A percentile compares a stretch with the other conserved stretches of the same genome.
These are phyloP conservation scores for Gallinago nigripennis DNA, from an alignment of 2,797 vertebrate genomes.

Conservation along the genomic window DNA sequence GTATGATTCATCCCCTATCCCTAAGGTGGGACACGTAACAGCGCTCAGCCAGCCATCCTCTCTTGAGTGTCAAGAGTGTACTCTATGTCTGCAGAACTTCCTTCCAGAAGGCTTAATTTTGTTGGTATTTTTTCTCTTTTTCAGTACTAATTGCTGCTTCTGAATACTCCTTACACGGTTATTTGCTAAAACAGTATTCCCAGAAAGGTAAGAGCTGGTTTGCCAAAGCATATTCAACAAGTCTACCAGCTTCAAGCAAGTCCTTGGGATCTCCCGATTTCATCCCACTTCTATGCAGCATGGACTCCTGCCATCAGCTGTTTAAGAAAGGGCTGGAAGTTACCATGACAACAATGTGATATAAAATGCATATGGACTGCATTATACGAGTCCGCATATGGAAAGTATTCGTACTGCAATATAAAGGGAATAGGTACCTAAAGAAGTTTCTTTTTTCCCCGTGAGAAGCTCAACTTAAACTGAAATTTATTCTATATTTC, in stretches of 20 bases:
- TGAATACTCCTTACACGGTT: neutral
- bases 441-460: neutral
- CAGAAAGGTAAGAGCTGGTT: neutral
- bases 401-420: constrained; percentile 1
- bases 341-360: constrained; percentile 1
- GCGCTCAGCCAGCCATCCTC: neutral
- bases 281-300: neutral
- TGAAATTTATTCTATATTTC: neutral
- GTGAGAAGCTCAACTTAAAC: neutral
- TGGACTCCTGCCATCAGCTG: constrained; percentile 22
- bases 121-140: neutral
- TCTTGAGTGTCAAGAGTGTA: neutral
- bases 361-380: constrained; percentile 16
- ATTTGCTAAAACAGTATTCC: neutral
- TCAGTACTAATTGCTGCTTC: neutral
- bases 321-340: constrained; percentile 7
- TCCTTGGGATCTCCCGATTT: neutral
- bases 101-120: neutral
- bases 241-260: neutral
- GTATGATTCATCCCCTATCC: neutral
- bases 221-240: neutral
- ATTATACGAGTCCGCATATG: constrained; percentile 24
- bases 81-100: neutral
- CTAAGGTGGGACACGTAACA: neutral
- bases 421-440: neutral